Evolutionary conservation across 2,888 invertebrate genomes (phyloP), one percentile per base, ranked within the genome.

Genomic region (Dicroscelio sp.): DNA sequence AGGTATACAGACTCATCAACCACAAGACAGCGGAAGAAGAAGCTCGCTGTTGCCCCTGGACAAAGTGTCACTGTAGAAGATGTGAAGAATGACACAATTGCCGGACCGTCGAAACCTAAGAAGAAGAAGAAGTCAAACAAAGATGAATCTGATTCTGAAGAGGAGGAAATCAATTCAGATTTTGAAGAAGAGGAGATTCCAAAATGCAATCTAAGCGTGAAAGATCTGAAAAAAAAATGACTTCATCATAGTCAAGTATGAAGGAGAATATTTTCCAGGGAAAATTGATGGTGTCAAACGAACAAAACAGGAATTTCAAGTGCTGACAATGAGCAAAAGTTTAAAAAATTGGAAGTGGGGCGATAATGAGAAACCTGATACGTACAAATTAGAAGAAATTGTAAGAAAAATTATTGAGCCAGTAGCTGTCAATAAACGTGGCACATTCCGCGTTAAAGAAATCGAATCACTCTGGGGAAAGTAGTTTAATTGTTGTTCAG

Each of bases 291-390:
- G 31, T 25, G 58, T 86, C 48, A 38, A 78, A 58, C 76, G 58
- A 31, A 69, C 6, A 2, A 76, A 67, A 20, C 14, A 38, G 38
- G 25, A 85, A 17, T 25, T 75, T 69, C 20, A 78, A 58, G 85
- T 86, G 23, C 10, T 76, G 52, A 65, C 65, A 71, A 86, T 86
- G 69, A 60, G 79, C 12, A 86, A 86, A 60, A 86, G 69, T 35
- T 17, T 67, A 0, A 85, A 78, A 85, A 8, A 67, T 14, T 85
- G 76, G 76, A 85, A 85, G 35, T 85, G 76, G 76, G 71, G 78
- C 4, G 60, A 78, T 25, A 79, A 35, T 60, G 69, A 78, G 58
- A 86, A 86, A 78, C 27, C 67, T 48, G 78, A 69, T 43, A 43
- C 25, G 17, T 78, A 17, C 69, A 58, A 38, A 2, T 25, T 85